phyloP scores from a whole-genome alignment of 2,797 vertebrate genomes.

The Gallinago nigripennis region DNA sequence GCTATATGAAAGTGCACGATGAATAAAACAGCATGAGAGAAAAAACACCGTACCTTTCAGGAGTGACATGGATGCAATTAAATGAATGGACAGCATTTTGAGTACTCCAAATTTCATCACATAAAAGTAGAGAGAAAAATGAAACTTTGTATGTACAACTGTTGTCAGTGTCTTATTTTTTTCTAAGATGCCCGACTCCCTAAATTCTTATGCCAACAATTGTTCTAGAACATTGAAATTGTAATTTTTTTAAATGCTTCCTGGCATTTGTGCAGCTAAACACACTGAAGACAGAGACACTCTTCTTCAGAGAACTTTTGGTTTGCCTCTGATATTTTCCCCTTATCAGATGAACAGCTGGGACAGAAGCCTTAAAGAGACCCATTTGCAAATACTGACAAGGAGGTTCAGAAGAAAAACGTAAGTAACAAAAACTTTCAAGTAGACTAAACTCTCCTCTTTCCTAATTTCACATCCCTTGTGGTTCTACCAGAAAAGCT shows the following conservation, averaged over 20 bases:
- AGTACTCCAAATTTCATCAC: not conserved
- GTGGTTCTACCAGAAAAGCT: not conserved
- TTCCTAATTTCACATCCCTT: not conserved
- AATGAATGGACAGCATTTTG: not conserved
- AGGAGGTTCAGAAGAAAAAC: not conserved
- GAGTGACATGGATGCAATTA: not conserved
- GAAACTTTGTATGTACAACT: not conserved
- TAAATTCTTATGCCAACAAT: not conserved
- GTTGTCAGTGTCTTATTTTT: not conserved
- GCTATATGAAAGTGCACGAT: not conserved
- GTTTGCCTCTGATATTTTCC: not conserved
- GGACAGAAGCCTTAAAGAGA: not conserved
- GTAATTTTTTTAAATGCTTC: not conserved
- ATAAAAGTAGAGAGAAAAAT: not conserved
- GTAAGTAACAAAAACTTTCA: not conserved
- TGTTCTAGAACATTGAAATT: not conserved
- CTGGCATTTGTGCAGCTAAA: not conserved
- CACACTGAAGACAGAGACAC: not conserved
- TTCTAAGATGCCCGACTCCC: not conserved
- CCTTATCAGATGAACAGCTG: not conserved
- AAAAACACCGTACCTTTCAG: not conserved
- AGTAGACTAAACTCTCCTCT: not conserved
- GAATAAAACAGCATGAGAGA: not conserved
- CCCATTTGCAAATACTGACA: accelerated
- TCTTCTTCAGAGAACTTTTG: not conserved